Base-by-base conservation (phyloP, 2,797 vertebrate genomes). In the Hapalemur alaotrensis region DNA sequence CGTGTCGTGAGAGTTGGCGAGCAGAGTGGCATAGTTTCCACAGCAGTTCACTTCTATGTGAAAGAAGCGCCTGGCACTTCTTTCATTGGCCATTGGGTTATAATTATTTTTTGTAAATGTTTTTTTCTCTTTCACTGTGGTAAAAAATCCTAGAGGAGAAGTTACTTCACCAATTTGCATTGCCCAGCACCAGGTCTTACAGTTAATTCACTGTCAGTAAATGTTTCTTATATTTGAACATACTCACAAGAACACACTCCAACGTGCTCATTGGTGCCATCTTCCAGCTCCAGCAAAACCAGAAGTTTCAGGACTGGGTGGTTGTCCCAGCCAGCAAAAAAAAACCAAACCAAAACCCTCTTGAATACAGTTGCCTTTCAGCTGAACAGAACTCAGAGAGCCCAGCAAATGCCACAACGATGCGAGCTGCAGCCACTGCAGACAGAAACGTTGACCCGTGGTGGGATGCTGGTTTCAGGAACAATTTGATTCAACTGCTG, bases 121-220 rank as follows among this genome's bases (percentile, higher is more conserved):
- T 61, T 93, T 38, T 59, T 69, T 84, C 63, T 79, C 11, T 78
- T 91, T 59, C 88, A 78, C 54, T 94, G 73, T 75, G 83, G 7
- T 83, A 83, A 87, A 80, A 41, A 20, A 75, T 70, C n/a, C 54
- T 59, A 52, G 25, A 87, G 82, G 79, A 92, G 89, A 94, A 59
- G 25, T 73, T 75, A 54, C 50, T 20, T 86, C 6, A 35, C 30
- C 76, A 67, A 38, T 30, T 86, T 76, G 38, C 30, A 79, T 28
- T 28, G 28, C 4, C 48, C 8, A 57, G 72, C 28, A 63, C 7
- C 7, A 75, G n/a, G n/a, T 18, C 46, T 83, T 22, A 61, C 75
- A 61, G 18, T 82, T 72, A 63, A 41, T 59, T 90, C 23, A 30
- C 28, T 23, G 46, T 52, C 76, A 57, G 14, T 86, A 61, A 82